phyloP scores from a whole-genome alignment of 2,888 invertebrate species.

The Hedychridium roseum region DNA sequence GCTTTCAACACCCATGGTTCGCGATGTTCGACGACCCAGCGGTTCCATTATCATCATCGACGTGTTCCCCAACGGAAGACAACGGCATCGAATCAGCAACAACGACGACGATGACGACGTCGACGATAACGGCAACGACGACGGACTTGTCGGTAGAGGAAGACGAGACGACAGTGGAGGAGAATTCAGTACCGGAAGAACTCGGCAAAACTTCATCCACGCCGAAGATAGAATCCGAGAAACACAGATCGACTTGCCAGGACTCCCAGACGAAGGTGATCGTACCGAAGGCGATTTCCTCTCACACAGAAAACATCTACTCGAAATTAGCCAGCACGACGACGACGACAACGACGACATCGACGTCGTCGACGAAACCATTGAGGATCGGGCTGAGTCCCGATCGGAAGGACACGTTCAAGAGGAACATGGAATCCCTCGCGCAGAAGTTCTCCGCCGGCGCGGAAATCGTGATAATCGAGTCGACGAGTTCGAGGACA shows the following conservation, averaged over 20 bases:
- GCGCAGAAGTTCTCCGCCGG: constrained; percentile 60
- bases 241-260: constrained; percentile 19
- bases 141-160: constrained; percentile 15
- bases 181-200: constrained; percentile 7
- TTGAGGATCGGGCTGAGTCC: constrained; percentile 57
- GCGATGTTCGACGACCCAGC: constrained; percentile 46
- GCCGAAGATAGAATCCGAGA: constrained; percentile 21
- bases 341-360: constrained; percentile 19
- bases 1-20: constrained; percentile 92
- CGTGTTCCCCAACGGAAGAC: constrained; percentile 17
- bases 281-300: constrained; percentile 30
- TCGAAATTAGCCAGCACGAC: constrained; percentile 27
- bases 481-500: constrained; percentile 27
- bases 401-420: constrained; percentile 62
- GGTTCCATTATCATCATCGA: constrained; percentile 24
- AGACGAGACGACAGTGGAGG: constrained; percentile 24
- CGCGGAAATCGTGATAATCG: constrained; percentile 56
- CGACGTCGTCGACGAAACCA: constrained; percentile 39
- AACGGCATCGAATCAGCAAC: constrained; percentile 7
- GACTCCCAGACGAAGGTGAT: constrained; percentile 23
- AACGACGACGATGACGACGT: constrained; percentile 16
- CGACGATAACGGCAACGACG: constrained; percentile 14
- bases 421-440: constrained; percentile 62
- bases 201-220: constrained; percentile 5
- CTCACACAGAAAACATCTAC: constrained; percentile 49